Conservation (phyloP, 2,888 invertebrate species). For the Gasteruption jaculator region DNA sequence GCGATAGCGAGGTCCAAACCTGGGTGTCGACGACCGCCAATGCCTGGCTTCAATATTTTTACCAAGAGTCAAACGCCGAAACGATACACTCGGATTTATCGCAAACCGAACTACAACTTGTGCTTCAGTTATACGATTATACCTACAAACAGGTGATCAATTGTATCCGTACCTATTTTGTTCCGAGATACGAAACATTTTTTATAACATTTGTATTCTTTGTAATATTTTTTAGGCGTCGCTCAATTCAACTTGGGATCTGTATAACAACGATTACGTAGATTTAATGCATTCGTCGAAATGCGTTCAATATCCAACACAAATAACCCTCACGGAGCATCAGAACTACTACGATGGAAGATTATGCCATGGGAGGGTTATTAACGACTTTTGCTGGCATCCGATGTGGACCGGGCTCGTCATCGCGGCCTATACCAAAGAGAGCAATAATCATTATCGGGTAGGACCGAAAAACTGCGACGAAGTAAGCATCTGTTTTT, state of each 20-base stretch:
- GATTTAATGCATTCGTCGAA: slow-evolving; percentile 51
- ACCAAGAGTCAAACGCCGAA: too few relatives aligned
- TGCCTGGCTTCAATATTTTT: slow-evolving; percentile 65
- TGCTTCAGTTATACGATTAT: too few relatives aligned
- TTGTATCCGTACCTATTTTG: too few relatives aligned
- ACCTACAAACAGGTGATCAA: too few relatives aligned
- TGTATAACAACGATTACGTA: slow-evolving; percentile 62
- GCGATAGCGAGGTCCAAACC: slow-evolving; percentile 62
- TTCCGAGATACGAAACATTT: too few relatives aligned
- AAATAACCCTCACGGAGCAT: slow-evolving; percentile 34
- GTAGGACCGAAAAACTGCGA: slow-evolving; percentile 24
- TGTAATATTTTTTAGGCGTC: too few relatives aligned
- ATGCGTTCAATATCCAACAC: slow-evolving; percentile 30
- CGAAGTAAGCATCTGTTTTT: too few relatives aligned
- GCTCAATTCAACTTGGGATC: slow-evolving; percentile 51
- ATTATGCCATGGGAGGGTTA: slow-evolving; percentile 61
- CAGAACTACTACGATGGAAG: slow-evolving; percentile 41
- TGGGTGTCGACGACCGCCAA: slow-evolving; percentile 64
- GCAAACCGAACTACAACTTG: too few relatives aligned
- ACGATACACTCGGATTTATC: too few relatives aligned
- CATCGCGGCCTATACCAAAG: slow-evolving; percentile 64
- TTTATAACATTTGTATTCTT: too few relatives aligned
- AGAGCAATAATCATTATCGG: slow-evolving; percentile 37
- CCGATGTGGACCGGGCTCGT: slow-evolving; percentile 67
- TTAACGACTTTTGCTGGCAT: slow-evolving; percentile 67